Evolutionary conservation across 1,140 invertebrate species (phyloP).

Genomic region (Yoshiicerus persimilis): DNA sequence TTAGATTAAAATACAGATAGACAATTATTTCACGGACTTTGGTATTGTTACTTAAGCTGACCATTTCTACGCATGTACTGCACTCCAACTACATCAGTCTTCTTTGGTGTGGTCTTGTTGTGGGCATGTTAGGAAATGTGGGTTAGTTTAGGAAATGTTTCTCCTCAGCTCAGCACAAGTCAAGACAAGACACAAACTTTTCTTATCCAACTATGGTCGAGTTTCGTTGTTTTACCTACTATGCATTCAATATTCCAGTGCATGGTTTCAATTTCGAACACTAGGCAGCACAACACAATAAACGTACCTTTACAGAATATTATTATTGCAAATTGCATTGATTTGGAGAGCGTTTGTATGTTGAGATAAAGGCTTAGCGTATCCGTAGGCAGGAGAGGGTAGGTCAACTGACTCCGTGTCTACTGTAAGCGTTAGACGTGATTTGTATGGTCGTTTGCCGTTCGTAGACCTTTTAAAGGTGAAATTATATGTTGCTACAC

Average conservation of each 20-base stretch:
- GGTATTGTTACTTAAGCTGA: not conserved
- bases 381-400: not conserved
- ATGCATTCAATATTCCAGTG: not conserved
- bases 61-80: too few species aligned
- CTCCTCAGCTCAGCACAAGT: not conserved
- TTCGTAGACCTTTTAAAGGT: conserved; percentile 15
- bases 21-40: not conserved
- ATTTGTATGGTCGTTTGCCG: not conserved
- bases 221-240: not conserved
- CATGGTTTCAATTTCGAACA: not conserved
- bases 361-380: not conserved
- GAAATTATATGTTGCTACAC: not conserved
- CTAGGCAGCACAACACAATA: conserved; percentile 1
- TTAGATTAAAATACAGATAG: not conserved
- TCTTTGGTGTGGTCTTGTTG: not conserved
- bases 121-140: too few species aligned
- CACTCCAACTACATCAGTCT: too few species aligned
- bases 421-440: not conserved
- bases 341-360: not conserved
- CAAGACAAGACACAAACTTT: not conserved
- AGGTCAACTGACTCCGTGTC: not conserved
- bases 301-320: not conserved
- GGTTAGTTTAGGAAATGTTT: not conserved
- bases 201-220: not conserved
- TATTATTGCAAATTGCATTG: not conserved